Percentiles rank a stretch among this genome's conserved stretches.
Conservation (phyloP, 2,888 invertebrate genomes). For the Nephrocerus scutellatus region DNA sequence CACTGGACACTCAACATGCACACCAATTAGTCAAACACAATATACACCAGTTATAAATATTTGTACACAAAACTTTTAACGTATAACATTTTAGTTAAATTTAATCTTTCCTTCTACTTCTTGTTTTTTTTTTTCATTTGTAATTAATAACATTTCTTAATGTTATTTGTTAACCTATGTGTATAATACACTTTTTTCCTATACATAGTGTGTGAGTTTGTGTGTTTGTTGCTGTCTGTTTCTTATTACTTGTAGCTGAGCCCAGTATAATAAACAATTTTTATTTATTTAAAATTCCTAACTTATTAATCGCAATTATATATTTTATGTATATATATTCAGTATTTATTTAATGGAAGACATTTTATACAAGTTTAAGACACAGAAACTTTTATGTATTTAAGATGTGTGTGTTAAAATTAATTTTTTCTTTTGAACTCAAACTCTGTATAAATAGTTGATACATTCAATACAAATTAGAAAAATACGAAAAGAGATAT, state of each 20-base stretch:
- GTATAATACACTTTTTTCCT: slow-evolving; percentile 16
- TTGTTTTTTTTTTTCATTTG: slow-evolving; percentile 3
- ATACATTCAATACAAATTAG: neutral
- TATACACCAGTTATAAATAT: too few species aligned
- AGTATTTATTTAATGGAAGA: slow-evolving; percentile 47
- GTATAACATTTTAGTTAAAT: slow-evolving; percentile 1
- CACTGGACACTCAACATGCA: too few species aligned
- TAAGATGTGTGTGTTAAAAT: neutral
- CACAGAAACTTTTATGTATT: slow-evolving; percentile 45
- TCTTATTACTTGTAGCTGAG: too few species aligned
- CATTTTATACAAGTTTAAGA: slow-evolving; percentile 49
- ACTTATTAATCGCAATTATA: too few species aligned
- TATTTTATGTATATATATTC: slow-evolving; percentile 23
- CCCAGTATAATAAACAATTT: too few species aligned
- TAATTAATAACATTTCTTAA: slow-evolving; percentile 14
- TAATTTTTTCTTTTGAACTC: slow-evolving; percentile 7
- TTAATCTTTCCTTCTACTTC: slow-evolving; percentile 3
- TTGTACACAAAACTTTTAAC: too few species aligned
- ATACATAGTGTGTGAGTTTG: slow-evolving; percentile 12
- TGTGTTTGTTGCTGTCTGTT: too few species aligned
- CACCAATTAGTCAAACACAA: too few species aligned
- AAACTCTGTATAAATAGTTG: slow-evolving; percentile 2
- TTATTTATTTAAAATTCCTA: slow-evolving; percentile 22
- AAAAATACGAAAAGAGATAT: slow-evolving; percentile 1
- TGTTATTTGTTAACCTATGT: slow-evolving; percentile 26